Percentiles rank a stretch among this genome's conserved stretches.
phyloP scores from a whole-genome alignment of 1,140 invertebrate genomes.

The Drosophila lacteicornis region DNA sequence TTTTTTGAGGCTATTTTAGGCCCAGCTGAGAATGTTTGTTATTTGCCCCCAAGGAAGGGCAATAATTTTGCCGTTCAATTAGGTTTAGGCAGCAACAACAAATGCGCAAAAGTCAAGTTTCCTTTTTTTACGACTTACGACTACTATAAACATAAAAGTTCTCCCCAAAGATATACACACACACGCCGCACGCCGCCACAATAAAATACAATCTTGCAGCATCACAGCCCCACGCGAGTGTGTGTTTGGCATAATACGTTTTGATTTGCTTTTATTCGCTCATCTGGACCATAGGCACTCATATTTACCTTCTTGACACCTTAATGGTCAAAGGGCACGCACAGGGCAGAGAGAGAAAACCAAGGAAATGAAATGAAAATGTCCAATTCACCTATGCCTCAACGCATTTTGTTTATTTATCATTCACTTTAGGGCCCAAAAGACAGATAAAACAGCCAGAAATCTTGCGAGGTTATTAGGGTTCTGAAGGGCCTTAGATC shows the following conservation, averaged over 20 bases:
- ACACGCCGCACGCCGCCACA: slow-evolving; percentile 18
- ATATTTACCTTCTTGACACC: slow-evolving; percentile 75
- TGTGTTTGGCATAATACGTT: slow-evolving; percentile 79
- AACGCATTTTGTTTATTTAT: slow-evolving; percentile 58
- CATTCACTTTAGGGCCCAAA: slow-evolving; percentile 26
- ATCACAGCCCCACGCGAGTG: slow-evolving; percentile 1
- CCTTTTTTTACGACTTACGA: slow-evolving; percentile 66
- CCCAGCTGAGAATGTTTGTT: slow-evolving; percentile 44
- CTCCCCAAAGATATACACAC: slow-evolving; percentile 49
- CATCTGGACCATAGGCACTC: slow-evolving; percentile 19
- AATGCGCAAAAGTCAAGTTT: slow-evolving; percentile 67
- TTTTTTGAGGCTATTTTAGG: slow-evolving; percentile 34
- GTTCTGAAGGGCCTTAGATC: slow-evolving; percentile 1
- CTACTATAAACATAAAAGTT: slow-evolving; percentile 79
- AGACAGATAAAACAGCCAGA: neutral
- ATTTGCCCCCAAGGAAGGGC: slow-evolving; percentile 56
- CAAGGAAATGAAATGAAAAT: slow-evolving; percentile 39
- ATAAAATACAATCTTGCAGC: slow-evolving; percentile 53
- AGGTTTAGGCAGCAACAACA: slow-evolving; percentile 73
- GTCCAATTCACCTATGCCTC: slow-evolving; percentile 46
- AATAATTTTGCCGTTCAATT: slow-evolving; percentile 82
- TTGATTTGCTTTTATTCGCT: slow-evolving; percentile 79
- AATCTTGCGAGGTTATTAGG: neutral
- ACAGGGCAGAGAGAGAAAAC: neutral
- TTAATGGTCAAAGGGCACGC: slow-evolving; percentile 69